Conservation (phyloP, 2,113 vertebrate species). For the Semicossyphus pulcher region DNA sequence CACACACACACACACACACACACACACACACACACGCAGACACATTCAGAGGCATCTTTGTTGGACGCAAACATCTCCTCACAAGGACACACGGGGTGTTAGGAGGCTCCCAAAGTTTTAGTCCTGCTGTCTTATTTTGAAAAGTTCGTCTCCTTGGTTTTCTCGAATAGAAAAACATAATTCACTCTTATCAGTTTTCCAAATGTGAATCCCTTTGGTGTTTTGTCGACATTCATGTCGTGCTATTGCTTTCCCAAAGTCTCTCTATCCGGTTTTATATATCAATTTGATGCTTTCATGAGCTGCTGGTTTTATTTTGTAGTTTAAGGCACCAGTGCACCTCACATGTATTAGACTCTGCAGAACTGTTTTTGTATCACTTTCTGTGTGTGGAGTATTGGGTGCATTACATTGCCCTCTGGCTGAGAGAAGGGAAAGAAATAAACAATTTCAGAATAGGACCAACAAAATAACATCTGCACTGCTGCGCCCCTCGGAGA, state of each 20-base stretch:
- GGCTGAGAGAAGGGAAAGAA: slow-evolving; percentile 41
- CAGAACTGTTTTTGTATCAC: slow-evolving; percentile 56
- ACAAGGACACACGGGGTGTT: slow-evolving; percentile 56
- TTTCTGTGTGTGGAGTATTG: slow-evolving; percentile 42
- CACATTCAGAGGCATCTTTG: slow-evolving; percentile 43
- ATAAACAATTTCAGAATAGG: slow-evolving; percentile 48
- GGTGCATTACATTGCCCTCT: slow-evolving; percentile 45
- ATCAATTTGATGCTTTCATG: slow-evolving; percentile 63
- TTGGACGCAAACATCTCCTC: slow-evolving; percentile 32
- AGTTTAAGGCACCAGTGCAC: slow-evolving; percentile 55
- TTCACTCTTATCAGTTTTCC: slow-evolving; percentile 29
- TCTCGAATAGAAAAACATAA: slow-evolving; percentile 24
- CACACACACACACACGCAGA: slow-evolving; percentile 12
- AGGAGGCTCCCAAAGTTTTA: slow-evolving; percentile 8
- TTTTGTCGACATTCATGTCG: slow-evolving; percentile 31
- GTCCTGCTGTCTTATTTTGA: slow-evolving; percentile 5
- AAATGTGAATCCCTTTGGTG: slow-evolving; percentile 28
- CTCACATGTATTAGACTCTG: slow-evolving; percentile 39
- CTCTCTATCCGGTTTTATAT: slow-evolving; percentile 41
- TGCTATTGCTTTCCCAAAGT: slow-evolving; percentile 26
- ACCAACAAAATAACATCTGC: slow-evolving; percentile 35
- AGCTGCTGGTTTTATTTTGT: slow-evolving; percentile 54
- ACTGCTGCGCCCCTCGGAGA: slow-evolving; percentile 10
- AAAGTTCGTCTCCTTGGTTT: slow-evolving; percentile 31
- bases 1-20: neutral